Conservation (phyloP, 1,140 invertebrate species). For the Drosophila orena region DNA sequence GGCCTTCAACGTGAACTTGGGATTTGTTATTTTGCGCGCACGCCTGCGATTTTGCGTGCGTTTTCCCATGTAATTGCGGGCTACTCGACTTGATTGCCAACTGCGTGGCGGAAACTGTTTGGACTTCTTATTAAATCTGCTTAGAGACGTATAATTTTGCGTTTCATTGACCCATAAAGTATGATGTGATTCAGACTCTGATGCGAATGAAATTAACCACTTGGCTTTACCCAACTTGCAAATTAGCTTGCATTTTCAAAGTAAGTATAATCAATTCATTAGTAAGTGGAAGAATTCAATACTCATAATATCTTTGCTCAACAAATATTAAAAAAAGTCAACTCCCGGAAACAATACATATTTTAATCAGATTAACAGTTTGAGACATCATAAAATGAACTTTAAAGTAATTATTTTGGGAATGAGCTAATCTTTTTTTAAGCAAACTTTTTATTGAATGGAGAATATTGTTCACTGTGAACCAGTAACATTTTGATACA, state of each 20-base stretch:
- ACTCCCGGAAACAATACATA: not conserved
- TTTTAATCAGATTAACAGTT: not conserved
- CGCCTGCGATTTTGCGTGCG: slow-evolving; percentile 33
- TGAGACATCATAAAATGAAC: not conserved
- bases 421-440: not conserved
- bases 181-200: slow-evolving; percentile 25
- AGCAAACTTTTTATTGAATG: slow-evolving; percentile 4
- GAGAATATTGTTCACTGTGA: slow-evolving; percentile 5
- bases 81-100: slow-evolving; percentile 24
- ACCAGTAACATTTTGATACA: slow-evolving; percentile 1
- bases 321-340: too few relatives aligned
- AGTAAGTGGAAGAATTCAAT: not conserved
- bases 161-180: slow-evolving; percentile 43
- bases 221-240: slow-evolving; percentile 5
- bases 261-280: not conserved
- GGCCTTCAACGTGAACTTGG: slow-evolving; percentile 81
- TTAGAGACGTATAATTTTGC: slow-evolving; percentile 31
- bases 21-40: slow-evolving; percentile 18
- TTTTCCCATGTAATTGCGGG: slow-evolving; percentile 52
- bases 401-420: not conserved
- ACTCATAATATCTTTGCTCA: too few relatives aligned
- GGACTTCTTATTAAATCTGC: slow-evolving; percentile 36
- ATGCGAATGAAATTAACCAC: slow-evolving; percentile 27
- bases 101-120: slow-evolving; percentile 36
- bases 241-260: slow-evolving; percentile 14